Percentiles rank a stretch among this genome's conserved stretches.
These are phyloP conservation scores for Aphidius colemani DNA, from an alignment of 2,888 invertebrate species.

Conservation along the genomic window DNA sequence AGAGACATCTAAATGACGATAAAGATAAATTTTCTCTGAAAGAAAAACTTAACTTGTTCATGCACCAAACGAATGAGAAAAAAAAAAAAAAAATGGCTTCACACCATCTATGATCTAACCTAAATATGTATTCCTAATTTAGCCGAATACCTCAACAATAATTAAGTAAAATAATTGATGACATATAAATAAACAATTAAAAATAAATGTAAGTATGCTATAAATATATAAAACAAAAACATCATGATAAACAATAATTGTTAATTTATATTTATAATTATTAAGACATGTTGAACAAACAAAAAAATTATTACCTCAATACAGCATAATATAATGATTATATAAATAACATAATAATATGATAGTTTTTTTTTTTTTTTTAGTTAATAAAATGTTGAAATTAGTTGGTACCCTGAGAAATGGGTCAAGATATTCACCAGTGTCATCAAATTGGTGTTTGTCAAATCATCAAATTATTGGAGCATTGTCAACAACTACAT, in stretches of 20 bases:
- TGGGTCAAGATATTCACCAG: conserved; percentile 31
- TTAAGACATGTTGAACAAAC: not conserved
- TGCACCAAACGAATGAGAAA: no score
- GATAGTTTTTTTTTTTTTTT: conserved; percentile 5
- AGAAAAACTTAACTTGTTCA: no score
- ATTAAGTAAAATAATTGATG: conserved; percentile 29
- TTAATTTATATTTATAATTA: not conserved
- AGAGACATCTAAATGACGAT: no score
- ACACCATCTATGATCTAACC: conserved; percentile 35
- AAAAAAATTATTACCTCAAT: not conserved
- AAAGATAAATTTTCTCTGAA: no score
- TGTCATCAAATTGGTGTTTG: conserved; percentile 32
- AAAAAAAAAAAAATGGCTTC: no score
- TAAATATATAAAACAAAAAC: not conserved
- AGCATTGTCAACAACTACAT: conserved; percentile 27
- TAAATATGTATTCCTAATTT: conserved; percentile 35
- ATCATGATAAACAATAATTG: conserved; percentile 1
- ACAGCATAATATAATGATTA: conserved; percentile 30
- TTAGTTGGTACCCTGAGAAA: conserved; percentile 34
- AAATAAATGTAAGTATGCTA: conserved; percentile 29
- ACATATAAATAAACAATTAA: conserved; percentile 21
- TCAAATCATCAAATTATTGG: conserved; percentile 34
- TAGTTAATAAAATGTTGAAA: conserved; percentile 37
- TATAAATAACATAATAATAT: conserved; percentile 34
- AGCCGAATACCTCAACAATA: conserved; percentile 21